Conservation (phyloP, 2,888 invertebrate genomes). For the Diaphora mendica region DNA sequence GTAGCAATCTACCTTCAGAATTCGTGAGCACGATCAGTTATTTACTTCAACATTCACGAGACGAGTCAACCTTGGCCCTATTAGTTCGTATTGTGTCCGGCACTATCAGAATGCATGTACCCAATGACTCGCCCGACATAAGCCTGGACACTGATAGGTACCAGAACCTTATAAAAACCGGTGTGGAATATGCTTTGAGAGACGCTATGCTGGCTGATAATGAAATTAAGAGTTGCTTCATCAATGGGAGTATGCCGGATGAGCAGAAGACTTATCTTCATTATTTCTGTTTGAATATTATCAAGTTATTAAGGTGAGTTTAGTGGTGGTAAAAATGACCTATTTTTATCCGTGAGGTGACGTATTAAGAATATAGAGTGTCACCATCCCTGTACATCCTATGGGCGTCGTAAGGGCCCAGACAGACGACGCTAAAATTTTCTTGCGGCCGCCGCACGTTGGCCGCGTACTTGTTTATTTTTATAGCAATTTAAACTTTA, state of each 20-base stretch:
- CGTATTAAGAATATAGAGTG: too few species aligned
- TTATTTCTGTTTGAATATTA: slow-evolving; percentile 76
- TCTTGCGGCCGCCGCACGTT: too few species aligned
- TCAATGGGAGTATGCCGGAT: slow-evolving; percentile 60
- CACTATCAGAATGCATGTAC: slow-evolving; percentile 83
- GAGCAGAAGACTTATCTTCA: slow-evolving; percentile 81
- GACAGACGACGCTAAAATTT: too few species aligned
- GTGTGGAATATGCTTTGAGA: slow-evolving; percentile 77
- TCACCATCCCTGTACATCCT: too few species aligned
- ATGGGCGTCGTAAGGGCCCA: too few species aligned
- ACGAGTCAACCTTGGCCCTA: slow-evolving; percentile 87
- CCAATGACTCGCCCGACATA: slow-evolving; percentile 70
- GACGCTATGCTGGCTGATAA: slow-evolving; percentile 74
- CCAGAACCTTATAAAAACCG: slow-evolving; percentile 72
- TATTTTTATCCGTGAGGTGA: too few species aligned
- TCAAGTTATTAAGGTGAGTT: slow-evolving; percentile 74
- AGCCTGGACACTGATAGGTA: slow-evolving; percentile 74
- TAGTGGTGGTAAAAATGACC: too few species aligned
- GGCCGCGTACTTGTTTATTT: too few species aligned
- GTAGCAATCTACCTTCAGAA: slow-evolving; percentile 87
- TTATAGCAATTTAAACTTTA: too few species aligned
- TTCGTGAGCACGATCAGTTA: slow-evolving; percentile 87
- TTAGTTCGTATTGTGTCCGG: slow-evolving; percentile 88
- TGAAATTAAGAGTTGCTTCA: slow-evolving; percentile 72
- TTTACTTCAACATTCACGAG: slow-evolving; percentile 87